A percentile compares a stretch with the other conserved stretches of the same genome.
phyloP scores from a whole-genome alignment of 2,113 vertebrate species.

The Coptodon rendalli region DNA sequence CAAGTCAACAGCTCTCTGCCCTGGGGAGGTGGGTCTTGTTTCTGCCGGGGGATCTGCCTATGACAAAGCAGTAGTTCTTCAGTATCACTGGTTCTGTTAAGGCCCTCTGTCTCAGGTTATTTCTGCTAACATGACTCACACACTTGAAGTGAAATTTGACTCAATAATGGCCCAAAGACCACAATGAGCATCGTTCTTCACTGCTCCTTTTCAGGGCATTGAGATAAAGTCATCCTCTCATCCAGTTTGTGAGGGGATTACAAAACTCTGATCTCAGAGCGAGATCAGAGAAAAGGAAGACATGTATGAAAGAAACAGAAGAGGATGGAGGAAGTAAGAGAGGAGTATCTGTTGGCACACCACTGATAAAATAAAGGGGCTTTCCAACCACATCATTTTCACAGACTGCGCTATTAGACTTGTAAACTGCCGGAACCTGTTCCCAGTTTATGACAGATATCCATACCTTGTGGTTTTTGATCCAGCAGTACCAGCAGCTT shows the following conservation, averaged over 20 bases:
- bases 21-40: conserved; percentile 5
- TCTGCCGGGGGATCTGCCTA: background rate
- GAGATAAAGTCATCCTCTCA: conserved; percentile 5
- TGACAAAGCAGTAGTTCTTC: conserved; percentile 53
- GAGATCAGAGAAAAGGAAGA: background rate
- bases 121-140: conserved; percentile 48
- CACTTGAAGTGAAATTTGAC: conserved; percentile 29
- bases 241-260: background rate
- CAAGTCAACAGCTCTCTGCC: conserved; percentile 7
- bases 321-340: background rate
- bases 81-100: conserved; percentile 24
- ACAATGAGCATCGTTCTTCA: conserved; percentile 31
- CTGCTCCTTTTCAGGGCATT: conserved; percentile 3
- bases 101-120: conserved; percentile 44
- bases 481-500: conserved; percentile 2
- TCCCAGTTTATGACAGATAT: background rate
- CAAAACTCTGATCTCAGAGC: background rate
- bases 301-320: background rate
- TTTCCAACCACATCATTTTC: background rate
- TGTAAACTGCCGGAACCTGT: background rate
- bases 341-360: background rate
- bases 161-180: conserved; percentile 10
- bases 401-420: background rate
- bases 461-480: conserved; percentile 66
- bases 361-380: background rate